A percentile compares a stretch with the other conserved stretches of the same genome.
These are phyloP conservation scores for Esox lucius DNA, from an alignment of 2,797 vertebrate species.

Conservation along the genomic window DNA sequence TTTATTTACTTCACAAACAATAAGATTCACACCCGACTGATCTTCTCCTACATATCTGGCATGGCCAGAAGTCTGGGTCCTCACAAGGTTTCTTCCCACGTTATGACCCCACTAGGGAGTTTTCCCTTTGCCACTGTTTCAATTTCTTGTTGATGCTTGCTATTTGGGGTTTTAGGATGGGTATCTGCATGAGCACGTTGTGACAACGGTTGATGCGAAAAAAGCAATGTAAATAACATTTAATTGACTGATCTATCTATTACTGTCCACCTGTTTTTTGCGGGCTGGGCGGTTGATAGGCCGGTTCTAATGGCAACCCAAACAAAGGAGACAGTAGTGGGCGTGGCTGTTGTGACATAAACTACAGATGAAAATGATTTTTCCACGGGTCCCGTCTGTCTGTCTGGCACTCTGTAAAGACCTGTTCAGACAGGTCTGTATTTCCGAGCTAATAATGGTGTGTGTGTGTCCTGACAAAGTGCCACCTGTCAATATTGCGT, in stretches of 20 bases:
- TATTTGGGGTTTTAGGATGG: too few species aligned
- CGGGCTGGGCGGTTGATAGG: slow-evolving; percentile 10
- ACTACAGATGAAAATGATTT: slow-evolving; percentile 30
- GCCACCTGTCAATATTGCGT: slow-evolving; percentile 24
- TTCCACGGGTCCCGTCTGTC: slow-evolving; percentile 9
- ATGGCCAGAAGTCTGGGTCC: too few species aligned
- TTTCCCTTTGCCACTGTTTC: too few species aligned
- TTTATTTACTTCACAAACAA: slow-evolving; percentile 34
- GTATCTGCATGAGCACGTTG: too few species aligned
- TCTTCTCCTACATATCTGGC: background rate
- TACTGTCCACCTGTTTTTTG: background rate
- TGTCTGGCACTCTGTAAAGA: slow-evolving; percentile 7
- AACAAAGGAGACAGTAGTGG: background rate
- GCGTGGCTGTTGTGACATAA: slow-evolving; percentile 19
- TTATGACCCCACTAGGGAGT: too few species aligned
- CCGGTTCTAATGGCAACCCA: background rate
- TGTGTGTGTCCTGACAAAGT: slow-evolving; percentile 17
- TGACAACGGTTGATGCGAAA: too few species aligned
- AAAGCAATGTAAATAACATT: too few species aligned
- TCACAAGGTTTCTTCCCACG: too few species aligned
- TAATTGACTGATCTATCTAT: too few species aligned
- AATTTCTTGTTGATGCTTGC: too few species aligned
- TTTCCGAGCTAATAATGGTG: background rate
- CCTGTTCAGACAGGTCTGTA: slow-evolving; percentile 22
- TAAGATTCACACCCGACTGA: background rate